phyloP scores from a whole-genome alignment of 2,113 vertebrate species.

The Thunnus thynnus region DNA sequence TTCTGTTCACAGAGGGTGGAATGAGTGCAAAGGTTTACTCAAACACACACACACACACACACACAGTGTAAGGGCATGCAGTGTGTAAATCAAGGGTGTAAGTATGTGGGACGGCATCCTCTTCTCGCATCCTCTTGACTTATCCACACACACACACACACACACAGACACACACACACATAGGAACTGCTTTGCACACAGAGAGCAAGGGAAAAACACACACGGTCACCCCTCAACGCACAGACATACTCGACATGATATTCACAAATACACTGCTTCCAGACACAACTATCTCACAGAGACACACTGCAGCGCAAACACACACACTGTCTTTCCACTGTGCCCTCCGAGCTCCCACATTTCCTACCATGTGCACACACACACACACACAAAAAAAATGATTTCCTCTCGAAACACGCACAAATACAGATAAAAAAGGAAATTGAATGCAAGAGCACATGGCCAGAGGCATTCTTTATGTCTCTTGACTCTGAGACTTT shows the following conservation, averaged over 20 bases:
- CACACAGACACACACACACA: constrained; percentile 29
- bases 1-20: constrained; percentile 26
- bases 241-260: constrained; percentile 32
- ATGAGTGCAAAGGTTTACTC: constrained; percentile 39
- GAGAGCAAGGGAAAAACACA: constrained; percentile 50
- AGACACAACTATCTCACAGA: constrained; percentile 11
- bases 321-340: constrained; percentile 20
- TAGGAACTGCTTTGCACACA: constrained; percentile 30
- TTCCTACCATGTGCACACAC: constrained; percentile 9
- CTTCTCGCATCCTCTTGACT: constrained; percentile 72
- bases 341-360: constrained; percentile 43
- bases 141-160: constrained; percentile 40
- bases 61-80: constrained; percentile 43
- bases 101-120: constrained; percentile 65
- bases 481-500: constrained; percentile 69
- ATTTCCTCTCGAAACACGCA: constrained; percentile 59
- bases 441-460: constrained; percentile 55
- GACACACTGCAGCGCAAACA: constrained; percentile 8
- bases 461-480: constrained; percentile 60
- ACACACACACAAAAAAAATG: constrained; percentile 38
- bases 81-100: constrained; percentile 66
- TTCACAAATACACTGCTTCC: neutral
- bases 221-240: constrained; percentile 10
- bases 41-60: constrained; percentile 5
- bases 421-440: constrained; percentile 65